Percentiles rank a stretch among this genome's conserved stretches.
These are phyloP conservation scores for Xiphophorus couchianus DNA, from an alignment of 2,113 vertebrate species.

Conservation along the genomic window DNA sequence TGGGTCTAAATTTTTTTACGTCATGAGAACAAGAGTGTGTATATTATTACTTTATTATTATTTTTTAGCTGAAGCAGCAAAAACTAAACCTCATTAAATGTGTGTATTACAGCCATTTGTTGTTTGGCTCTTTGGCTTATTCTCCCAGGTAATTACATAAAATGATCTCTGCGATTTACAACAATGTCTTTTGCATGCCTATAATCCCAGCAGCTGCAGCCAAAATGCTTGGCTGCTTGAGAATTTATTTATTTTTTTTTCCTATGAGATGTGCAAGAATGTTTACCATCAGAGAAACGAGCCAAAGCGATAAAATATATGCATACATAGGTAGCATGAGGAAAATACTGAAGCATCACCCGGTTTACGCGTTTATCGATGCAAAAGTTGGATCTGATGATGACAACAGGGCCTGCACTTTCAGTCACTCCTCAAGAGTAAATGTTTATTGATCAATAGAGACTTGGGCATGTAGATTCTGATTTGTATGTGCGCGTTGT, in stretches of 20 bases:
- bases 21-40: neutral
- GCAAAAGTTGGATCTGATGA: constrained; percentile 65
- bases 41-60: too few relatives aligned
- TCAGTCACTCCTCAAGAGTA: constrained; percentile 64
- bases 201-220: constrained; percentile 19
- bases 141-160: constrained; percentile 51
- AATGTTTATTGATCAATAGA: constrained; percentile 80
- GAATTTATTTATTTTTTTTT: neutral
- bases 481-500: constrained; percentile 71
- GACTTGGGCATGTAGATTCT: constrained; percentile 75
- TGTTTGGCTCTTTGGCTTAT: constrained; percentile 17
- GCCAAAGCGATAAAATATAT: neutral
- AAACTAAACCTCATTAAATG: constrained; percentile 16
- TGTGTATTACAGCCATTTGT: constrained; percentile 14
- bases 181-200: constrained; percentile 25
- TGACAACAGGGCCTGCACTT: constrained; percentile 37
- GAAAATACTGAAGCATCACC: constrained; percentile 26
- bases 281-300: neutral
- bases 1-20: neutral
- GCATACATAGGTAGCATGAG: constrained; percentile 13
- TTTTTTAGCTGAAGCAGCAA: constrained; percentile 13
- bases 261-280: neutral
- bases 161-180: constrained; percentile 38
- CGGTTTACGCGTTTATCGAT: constrained; percentile 41
- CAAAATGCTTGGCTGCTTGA: constrained; percentile 11